Percentiles rank a stretch among this genome's conserved stretches.
Evolutionary conservation across 2,797 vertebrate genomes (phyloP).

Genomic region (Balearica regulorum): DNA sequence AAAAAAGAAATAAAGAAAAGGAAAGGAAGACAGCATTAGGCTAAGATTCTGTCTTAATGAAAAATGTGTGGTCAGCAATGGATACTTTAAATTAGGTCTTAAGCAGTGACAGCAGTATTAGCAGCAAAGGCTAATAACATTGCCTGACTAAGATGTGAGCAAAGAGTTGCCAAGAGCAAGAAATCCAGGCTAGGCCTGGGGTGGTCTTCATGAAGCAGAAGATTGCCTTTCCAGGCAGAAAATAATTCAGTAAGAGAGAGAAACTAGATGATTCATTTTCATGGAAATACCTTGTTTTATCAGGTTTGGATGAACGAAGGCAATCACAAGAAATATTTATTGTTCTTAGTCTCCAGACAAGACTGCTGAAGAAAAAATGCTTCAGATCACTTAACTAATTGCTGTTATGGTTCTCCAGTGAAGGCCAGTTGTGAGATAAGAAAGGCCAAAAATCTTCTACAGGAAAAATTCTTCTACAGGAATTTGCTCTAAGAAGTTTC

Average conservation of each 20-base stretch:
- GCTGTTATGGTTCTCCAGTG: neutral
- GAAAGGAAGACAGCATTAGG: neutral
- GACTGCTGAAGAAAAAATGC: neutral
- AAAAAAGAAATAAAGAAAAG: neutral
- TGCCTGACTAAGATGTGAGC: neutral
- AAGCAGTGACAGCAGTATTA: neutral
- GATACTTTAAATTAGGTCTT: neutral
- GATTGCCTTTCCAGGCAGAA: neutral
- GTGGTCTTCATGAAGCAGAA: neutral
- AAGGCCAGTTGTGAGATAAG: neutral
- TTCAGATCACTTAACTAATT: neutral
- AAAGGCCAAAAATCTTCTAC: neutral
- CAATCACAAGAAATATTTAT: neutral
- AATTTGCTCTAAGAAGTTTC: neutral
- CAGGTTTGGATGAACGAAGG: neutral
- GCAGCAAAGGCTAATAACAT: neutral
- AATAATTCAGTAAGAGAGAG: neutral
- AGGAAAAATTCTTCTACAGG: too few relatives aligned
- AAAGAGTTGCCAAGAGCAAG: neutral
- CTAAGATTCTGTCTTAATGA: neutral
- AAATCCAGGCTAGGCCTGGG: neutral
- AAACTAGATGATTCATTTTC: neutral
- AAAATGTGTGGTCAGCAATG: neutral
- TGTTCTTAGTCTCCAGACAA: neutral
- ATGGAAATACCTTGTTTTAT: neutral